Evolutionary conservation across 2,113 vertebrate genomes (phyloP).

Genomic region (Acinonyx jubatus): DNA sequence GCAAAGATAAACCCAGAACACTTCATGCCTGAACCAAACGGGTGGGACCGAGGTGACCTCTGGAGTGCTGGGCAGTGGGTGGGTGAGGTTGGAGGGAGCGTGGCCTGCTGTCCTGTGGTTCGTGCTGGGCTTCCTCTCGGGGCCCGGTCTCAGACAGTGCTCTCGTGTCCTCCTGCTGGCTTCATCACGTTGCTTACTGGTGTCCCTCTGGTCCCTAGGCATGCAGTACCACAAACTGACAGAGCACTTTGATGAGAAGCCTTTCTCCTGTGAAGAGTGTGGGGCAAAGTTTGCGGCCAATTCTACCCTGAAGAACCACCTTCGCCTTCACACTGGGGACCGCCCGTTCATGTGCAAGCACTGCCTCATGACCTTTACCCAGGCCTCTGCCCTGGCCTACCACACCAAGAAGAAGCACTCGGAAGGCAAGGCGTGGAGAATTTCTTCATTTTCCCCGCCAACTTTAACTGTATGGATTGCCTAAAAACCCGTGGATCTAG

Average conservation of each 20-base stretch:
- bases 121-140: not conserved
- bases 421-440: conserved; percentile 85
- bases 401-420: conserved; percentile 95
- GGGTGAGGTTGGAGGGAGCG: too few species aligned
- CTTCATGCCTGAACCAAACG: not conserved
- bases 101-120: not conserved
- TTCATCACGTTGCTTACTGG: fast-evolving
- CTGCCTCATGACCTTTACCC: conserved; percentile 92
- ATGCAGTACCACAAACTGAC: conserved; percentile 94
- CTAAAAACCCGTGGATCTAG: not conserved
- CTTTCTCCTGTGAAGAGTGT: conserved; percentile 90
- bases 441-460: not conserved
- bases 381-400: conserved; percentile 92
- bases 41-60: not conserved
- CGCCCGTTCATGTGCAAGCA: conserved; percentile 92
- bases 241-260: conserved; percentile 93
- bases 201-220: conserved; percentile 79
- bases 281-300: conserved; percentile 92
- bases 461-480: not conserved
- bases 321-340: conserved; percentile 92
- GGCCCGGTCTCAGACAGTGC: not conserved
- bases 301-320: conserved; percentile 94
- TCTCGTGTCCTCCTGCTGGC: not conserved
- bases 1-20: not conserved
- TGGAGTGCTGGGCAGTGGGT: not conserved